Base-by-base conservation (phyloP, 2,888 invertebrate species). In the Drosophila macrospina region DNA sequence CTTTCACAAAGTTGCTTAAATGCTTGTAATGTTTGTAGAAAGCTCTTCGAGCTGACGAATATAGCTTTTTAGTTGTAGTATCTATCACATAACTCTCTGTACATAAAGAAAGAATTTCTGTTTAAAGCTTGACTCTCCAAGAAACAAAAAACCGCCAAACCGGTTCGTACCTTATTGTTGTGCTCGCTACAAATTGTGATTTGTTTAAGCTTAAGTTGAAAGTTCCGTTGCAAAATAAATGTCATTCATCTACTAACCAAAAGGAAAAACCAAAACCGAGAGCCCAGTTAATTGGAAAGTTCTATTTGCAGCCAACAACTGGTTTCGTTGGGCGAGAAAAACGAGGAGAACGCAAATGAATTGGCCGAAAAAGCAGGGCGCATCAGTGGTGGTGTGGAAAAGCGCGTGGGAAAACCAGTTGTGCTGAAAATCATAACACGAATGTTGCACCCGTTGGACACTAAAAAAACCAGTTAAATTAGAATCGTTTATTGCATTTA, bases 381-480 rank as follows among this genome's bases (percentile, higher is more conserved):
- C n/a, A 36, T 67, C 16, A 16, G 24, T 1, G 5, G 28, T n/a
- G 48, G 6, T 34, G 56, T 6, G 13, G 54, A 52, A 69, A 66
- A 61, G 50, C 54, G 34, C 1, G 45, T 47, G 44, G 86, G 86
- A 68, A 87, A 86, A 80, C 80, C 86, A n/a, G 84, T 89, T 55
- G 83, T 85, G 34, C 68, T 90, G 30, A 90, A 87, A 79, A 89
- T 90, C 28, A 69, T 90, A 34, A 89, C 89, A 13, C 80, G 72
- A 54, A 60, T 69, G 36, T 8, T 68, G 50, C 72, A 74, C 48
- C 63, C 65, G 8, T 24, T 63, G 16, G 63, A 74, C 0, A 28
- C 39, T 16, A 41, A 10, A 11, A 75, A 69, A 71, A 47, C 48
- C 52, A 59, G 66, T 59, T 52, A 5, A 52, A 41, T 10, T 5